Evolutionary conservation across 30 jellyfish, hydroid and myxozoan species (phyloP), one percentile per base, ranked within the genome.

Genomic region (Chironex yamaguchii): DNA sequence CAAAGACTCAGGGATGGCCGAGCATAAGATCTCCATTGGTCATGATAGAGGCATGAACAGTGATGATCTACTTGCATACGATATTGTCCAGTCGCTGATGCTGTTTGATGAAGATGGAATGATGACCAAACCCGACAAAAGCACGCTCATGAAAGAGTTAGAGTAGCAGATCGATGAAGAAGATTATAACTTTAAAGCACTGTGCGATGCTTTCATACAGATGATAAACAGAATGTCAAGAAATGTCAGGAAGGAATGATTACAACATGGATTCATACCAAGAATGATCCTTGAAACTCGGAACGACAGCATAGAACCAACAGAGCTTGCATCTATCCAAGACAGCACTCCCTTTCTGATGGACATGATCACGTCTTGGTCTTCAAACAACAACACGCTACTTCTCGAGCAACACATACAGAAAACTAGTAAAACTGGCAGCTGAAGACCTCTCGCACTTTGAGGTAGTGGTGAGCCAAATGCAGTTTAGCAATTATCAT

Each of bases 401-500:
- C 32, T 20, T 29, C 71, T 71, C 72, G n/a, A n/a, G 31, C 35
- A 67, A 34, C 22, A n/a, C 25, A n/a, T 32, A 54, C 25, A 32
- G 25, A n/a, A n/a, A 54, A 54, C 21, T 54, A 27, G 71, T 54
- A 6, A 54, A 32, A 6, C 21, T n/a, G 21, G 71, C 6, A 20
- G 31, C 25, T n/a, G 71, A 54, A 20, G 21, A 54, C 31, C 71
- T 3, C 21, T 62, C 29, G 1, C 36, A 62, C 11, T 33, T 62
- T 27, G 70, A 71, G 84, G 48, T 2, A 71, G 84, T 71, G 53
- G 84, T 71, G 36, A 71, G 84, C 48, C 52, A 71, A 24, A 71
- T 71, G 27, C 84, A 32, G 22, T 33, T 31, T 6, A 36, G 24
- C 48, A 67, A 33, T 1, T 28, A 33, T 14, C 52, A 24, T 2